A percentile compares a stretch with the other conserved stretches of the same genome.
Conservation (phyloP, 1,140 invertebrate species). For the Lepidotrigona ventralis region DNA sequence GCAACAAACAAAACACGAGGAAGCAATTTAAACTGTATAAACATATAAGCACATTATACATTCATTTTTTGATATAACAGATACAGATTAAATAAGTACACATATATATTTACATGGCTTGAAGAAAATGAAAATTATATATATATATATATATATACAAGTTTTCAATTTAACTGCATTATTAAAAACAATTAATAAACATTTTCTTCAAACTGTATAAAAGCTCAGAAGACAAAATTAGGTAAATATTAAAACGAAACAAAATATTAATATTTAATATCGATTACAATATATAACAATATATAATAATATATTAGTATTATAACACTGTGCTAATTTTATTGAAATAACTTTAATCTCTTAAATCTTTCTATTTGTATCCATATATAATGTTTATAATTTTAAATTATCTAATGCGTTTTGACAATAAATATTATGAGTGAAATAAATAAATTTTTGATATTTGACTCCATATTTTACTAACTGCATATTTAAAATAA, state of each 20-base stretch:
- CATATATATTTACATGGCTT: neutral
- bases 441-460: neutral
- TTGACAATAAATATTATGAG: neutral
- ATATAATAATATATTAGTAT: neutral
- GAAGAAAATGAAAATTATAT: neutral
- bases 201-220: neutral
- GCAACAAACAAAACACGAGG: neutral
- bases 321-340: neutral
- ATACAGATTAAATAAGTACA: neutral
- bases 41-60: neutral
- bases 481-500: neutral
- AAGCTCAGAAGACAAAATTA: neutral
- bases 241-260: neutral
- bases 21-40: neutral
- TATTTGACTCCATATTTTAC: neutral
- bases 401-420: neutral
- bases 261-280: slow-evolving; percentile 23
- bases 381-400: neutral
- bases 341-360: neutral
- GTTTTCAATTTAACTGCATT: neutral
- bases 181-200: neutral
- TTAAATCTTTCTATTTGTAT: neutral
- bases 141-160: neutral
- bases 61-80: neutral
- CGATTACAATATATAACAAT: neutral